Base-by-base conservation (phyloP, 2,888 invertebrate species). In the Elysia crispata region DNA sequence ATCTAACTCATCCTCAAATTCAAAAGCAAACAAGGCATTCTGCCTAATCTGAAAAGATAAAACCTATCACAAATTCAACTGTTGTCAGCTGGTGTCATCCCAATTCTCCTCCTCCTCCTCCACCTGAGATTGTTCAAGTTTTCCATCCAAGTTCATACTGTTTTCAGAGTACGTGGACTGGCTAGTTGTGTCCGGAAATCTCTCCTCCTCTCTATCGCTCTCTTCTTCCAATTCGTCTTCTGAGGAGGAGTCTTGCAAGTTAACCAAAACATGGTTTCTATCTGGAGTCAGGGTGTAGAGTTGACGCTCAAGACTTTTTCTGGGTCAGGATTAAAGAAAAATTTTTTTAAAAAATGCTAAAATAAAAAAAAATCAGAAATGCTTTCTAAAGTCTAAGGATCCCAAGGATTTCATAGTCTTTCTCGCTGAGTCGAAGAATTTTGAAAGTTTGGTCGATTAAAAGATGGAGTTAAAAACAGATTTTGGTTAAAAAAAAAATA, bases 301-400 rank as follows among this genome's bases (percentile, higher is more conserved):
- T 15, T 0, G 15, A 28, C 75, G 62, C 25, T 64, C 33, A 64
- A 76, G 64, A 49, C 75, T 76, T n/a, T 76, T 49, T 25, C 75
- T 76, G 75, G 18, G 30, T 28, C 3, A 1, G 3, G 13, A 60
- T 25, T 23, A 60, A 60, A 60, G 5, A 60, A 20, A 60, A 18
- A 23, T 3, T 60, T 18, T 8, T 3, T 8, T 23, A 6, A 23
- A 23, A 25, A 20, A 31, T 31, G 33, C 5, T 8, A 31, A 18
- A 74, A n/a, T 54, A 13, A 50, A 13, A 50, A 54, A 33, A 69
- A 69, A 33, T 20, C 1, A 15, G 33, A 41, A 11, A 41, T 41
- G 41, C 41, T 41, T n/a, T n/a, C n/a, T n/a, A n/a, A n/a, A n/a
- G n/a, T n/a, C n/a, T n/a, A n/a, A n/a, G n/a, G n/a, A n/a, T n/a